Base-by-base conservation (phyloP, 2,797 vertebrate genomes). In the Calcarius lapponicus region DNA sequence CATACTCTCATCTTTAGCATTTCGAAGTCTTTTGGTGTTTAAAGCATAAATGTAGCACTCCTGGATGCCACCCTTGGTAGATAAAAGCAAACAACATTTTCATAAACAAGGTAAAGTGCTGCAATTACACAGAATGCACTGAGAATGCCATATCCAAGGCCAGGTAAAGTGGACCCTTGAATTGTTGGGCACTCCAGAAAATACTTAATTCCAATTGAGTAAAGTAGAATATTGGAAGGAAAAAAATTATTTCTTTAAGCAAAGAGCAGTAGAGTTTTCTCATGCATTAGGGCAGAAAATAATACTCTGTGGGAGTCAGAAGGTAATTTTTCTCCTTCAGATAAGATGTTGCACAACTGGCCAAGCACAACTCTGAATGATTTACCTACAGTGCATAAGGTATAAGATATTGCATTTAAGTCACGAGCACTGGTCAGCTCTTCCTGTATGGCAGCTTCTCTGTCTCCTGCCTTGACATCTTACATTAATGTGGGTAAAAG, bases 301-400 rank as follows among this genome's bases (percentile, higher is more conserved):
- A 66, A 93, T 87, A 85, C 86, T 69, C 86, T 58, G 58, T 92
- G 67, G 87, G 87, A 96, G 64, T 94, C 88, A 94, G 84, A 93
- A 92, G 91, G 86, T 76, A 92, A 88, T 90, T 93, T 94, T 95
- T 96, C 79, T 94, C 89, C 88, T 92, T 96, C 71, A 53, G 65
- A 87, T 93, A 92, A 95, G 81, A 93, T 88, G 86, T 57, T 93
- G 80, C 90, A 86, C 89, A 95, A 85, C 81, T 92, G 82, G 71
- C 70, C 84, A 96, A 95, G 89, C 92, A 92, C 80, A 96, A 83
- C 94, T 92, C 90, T 80, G 81, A 92, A 93, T 94, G 73, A 96
- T 97, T 95, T 96, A 88, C 92, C 62, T 90, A 86, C 42, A 73
- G 34, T 76, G 53, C 92, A 81, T 93, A 82, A 90, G n/a, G 47